phyloP scores from a whole-genome alignment of 2,888 invertebrate species.

The Zhuqinia jingwanae region DNA sequence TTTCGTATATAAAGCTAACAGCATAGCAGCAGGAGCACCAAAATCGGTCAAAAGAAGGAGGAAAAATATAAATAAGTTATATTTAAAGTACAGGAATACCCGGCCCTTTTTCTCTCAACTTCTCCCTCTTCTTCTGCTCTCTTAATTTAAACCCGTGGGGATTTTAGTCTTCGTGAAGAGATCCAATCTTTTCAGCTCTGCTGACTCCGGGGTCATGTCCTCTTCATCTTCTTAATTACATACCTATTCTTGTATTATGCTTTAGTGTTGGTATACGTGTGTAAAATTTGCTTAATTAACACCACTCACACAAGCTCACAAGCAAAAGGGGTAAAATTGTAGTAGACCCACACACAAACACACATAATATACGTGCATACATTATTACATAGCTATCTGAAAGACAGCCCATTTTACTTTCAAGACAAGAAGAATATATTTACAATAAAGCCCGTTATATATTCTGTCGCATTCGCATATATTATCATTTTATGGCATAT shows the following conservation, averaged over 20 bases:
- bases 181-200: background rate
- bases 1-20: too few relatives aligned
- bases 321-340: conserved; percentile 1
- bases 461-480: conserved; percentile 10
- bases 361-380: too few relatives aligned
- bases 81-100: background rate
- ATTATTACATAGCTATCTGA: too few relatives aligned
- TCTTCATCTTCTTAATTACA: conserved; percentile 48
- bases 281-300: conserved; percentile 48
- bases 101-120: background rate
- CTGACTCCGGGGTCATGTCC: conserved; percentile 36
- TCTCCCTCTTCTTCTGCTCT: background rate
- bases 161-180: background rate
- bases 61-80: conserved; percentile 37
- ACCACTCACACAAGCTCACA: background rate
- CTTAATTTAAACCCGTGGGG: conserved; percentile 39
- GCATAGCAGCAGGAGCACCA: background rate
- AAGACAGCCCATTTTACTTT: too few relatives aligned
- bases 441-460: too few relatives aligned
- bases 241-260: conserved; percentile 11
- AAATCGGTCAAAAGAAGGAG: background rate
- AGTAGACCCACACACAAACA: too few relatives aligned
- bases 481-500: conserved; percentile 36
- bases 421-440: too few relatives aligned
- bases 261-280: background rate